Conservation (phyloP, 2,888 invertebrate species). For the Lycaena phlaeas region DNA sequence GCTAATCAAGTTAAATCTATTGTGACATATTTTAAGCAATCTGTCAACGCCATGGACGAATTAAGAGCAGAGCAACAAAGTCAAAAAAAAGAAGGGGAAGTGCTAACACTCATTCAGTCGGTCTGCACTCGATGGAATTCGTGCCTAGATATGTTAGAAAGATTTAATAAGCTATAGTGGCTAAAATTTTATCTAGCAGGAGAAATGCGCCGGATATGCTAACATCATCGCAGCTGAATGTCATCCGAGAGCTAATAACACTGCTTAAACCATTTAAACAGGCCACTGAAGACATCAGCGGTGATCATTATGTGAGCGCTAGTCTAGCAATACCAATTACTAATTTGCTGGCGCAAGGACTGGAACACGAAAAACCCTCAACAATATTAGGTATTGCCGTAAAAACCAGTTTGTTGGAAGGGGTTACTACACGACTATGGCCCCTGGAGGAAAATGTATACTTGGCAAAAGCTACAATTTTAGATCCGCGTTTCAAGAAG, state of each 20-base stretch:
- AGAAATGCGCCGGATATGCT: conserved; percentile 12
- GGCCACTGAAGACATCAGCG: conserved; percentile 9
- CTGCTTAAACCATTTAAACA: conserved; percentile 20
- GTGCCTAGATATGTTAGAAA: conserved; percentile 26
- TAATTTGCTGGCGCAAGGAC: conserved; percentile 13
- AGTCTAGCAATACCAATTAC: conserved; percentile 15
- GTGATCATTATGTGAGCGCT: conserved; percentile 14
- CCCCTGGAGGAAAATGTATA: conserved; percentile 13
- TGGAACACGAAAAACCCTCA: conserved; percentile 14
- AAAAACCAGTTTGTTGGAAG: background rate
- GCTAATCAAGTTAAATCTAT: conserved; percentile 27
- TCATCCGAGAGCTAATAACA: conserved; percentile 22
- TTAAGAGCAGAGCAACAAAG: too few species aligned
- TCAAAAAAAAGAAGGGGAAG: conserved; percentile 27
- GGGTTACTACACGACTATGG: background rate
- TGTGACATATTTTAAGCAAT: conserved; percentile 30
- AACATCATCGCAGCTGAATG: conserved; percentile 20
- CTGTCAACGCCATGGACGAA: conserved; percentile 28
- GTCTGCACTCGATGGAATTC: conserved; percentile 29
- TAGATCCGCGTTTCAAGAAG: conserved; percentile 13
- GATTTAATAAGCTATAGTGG: conserved; percentile 19
- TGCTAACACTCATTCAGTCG: conserved; percentile 26
- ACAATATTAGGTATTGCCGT: conserved; percentile 12
- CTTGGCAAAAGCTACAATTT: conserved; percentile 12
- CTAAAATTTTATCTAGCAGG: conserved; percentile 12